Base-by-base conservation (phyloP, 2,113 vertebrate genomes). In the Siphamia tubifer region DNA sequence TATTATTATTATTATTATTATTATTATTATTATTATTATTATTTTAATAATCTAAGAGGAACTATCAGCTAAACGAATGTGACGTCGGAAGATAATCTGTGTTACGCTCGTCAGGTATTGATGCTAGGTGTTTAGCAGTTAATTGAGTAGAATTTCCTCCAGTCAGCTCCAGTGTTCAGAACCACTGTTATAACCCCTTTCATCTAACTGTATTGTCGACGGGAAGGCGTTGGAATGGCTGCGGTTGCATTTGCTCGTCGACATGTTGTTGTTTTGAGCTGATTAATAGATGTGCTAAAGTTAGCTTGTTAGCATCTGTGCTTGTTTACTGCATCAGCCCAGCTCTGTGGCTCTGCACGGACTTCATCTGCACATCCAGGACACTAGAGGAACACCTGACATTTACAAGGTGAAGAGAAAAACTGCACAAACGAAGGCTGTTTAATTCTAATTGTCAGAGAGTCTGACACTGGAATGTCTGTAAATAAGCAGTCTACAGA, bases 291-390 rank as follows among this genome's bases (percentile, higher is more conserved):
- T 25, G 6, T 51, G 54, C 70, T 83, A 68, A 38, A 57, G 21
- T 75, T 82, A 79, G 79, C 70, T 12, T 77, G 57, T 68, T 72
- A 82, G 72, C 71, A 44, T 0, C 1, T 45, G 38, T 17, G 42
- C 8, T 68, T 69, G 77, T 82, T 79, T 62, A 61, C 53, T 39
- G 47, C 20, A 11, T 4, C 35, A 16, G 16, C 30, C 21, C 25
- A 1, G 6, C 11, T 1, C 62, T 49, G 35, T 21, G 48, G 39
- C 39, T 53, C 63, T 9, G 17, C 60, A 2, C 24, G 52, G 67
- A 61, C 19, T 24, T 30, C 38, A 2, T 1, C 30, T 32, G 42
- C 21, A 16, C 21, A 1, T 20, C 15, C 60, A 34, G n/a, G 9
- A n/a, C 4, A 5, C 58, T 62, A 45, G 42, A 73, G 51, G 68